These are phyloP conservation scores for Carlito syrichta DNA, from an alignment of 2,113 vertebrate genomes.

Conservation along the genomic window DNA sequence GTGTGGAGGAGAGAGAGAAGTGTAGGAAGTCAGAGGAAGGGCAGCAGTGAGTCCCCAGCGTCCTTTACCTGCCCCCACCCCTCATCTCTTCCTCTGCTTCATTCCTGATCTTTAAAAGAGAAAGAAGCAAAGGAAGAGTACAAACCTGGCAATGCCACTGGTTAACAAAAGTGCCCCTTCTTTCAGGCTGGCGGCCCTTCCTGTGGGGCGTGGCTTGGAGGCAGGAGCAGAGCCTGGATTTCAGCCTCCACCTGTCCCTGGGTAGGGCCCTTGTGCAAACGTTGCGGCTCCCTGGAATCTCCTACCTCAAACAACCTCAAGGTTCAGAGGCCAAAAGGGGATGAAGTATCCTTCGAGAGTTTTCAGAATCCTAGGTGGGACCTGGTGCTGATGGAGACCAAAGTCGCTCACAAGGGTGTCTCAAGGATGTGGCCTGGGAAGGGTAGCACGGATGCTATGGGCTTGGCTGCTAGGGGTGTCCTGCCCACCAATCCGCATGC, in stretches of 20 bases:
- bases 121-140: background rate
- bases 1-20: rapidly evolving
- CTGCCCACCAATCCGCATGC: background rate
- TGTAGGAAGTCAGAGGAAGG: background rate
- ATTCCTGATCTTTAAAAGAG: background rate
- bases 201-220: rapidly evolving
- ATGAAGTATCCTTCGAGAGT: background rate
- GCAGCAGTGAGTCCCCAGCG: background rate
- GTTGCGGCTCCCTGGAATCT: background rate
- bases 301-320: background rate
- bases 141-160: background rate
- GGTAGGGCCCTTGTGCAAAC: background rate
- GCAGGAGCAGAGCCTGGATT: background rate
- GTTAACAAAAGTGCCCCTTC: background rate
- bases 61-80: background rate
- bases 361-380: background rate
- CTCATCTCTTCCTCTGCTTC: background rate
- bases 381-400: background rate
- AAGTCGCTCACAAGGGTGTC: background rate
- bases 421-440: background rate
- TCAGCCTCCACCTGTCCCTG: background rate
- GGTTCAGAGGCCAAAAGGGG: background rate
- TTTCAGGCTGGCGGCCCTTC: background rate
- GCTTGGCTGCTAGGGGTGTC: background rate
- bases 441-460: background rate